Evolutionary conservation across 2,888 invertebrate species (phyloP).

Genomic region (Theretra japonica): DNA sequence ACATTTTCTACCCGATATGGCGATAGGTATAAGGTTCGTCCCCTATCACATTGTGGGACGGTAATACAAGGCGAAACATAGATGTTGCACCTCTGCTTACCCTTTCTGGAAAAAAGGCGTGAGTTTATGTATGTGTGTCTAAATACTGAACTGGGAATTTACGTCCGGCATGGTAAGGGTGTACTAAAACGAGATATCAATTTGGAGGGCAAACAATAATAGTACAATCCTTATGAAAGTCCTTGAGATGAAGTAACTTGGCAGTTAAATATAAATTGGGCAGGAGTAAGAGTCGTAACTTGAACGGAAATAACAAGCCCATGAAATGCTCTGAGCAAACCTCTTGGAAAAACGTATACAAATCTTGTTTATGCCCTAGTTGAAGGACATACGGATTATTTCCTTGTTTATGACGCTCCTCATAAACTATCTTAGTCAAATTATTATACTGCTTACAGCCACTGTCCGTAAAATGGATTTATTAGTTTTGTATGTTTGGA

Average conservation of each 20-base stretch:
- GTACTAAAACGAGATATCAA: not conserved
- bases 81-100: no score
- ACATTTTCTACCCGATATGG: no score
- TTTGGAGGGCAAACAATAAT: not conserved
- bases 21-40: no score
- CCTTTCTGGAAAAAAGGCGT: no score
- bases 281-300: slow-evolving; percentile 14
- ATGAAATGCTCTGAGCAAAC: not conserved
- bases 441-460: not conserved
- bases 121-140: no score
- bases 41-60: no score
- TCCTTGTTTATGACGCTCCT: not conserved
- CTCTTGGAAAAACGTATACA: not conserved
- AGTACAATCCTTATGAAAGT: not conserved
- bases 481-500: no score
- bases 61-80: no score
- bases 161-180: no score
- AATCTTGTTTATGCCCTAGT: not conserved
- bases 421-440: not conserved
- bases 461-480: no score
- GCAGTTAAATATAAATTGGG: slow-evolving; percentile 22
- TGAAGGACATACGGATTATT: not conserved
- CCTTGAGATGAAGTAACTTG: slow-evolving; percentile 8
- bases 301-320: slow-evolving; percentile 14
- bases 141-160: no score